Percentiles rank a stretch among this genome's conserved stretches.
Evolutionary conservation across 2,113 vertebrate genomes (phyloP).

Genomic region (Siniperca chuatsi): DNA sequence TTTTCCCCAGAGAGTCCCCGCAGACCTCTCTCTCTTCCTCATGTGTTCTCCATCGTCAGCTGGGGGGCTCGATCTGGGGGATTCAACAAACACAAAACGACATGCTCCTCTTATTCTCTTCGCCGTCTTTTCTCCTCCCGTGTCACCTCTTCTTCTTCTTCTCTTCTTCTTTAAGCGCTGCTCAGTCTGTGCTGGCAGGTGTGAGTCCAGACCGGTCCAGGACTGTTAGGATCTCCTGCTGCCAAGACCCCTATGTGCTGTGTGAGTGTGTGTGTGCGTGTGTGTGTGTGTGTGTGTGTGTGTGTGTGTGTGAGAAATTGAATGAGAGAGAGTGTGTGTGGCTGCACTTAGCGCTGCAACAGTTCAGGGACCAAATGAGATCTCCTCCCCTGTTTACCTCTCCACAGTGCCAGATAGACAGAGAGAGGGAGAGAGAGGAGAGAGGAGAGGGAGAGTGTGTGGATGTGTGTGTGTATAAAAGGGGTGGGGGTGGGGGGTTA

Average conservation of each 20-base stretch:
- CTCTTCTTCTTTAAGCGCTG: conserved; percentile 19
- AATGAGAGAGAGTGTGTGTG: conserved; percentile 28
- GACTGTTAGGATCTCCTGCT: conserved; percentile 34
- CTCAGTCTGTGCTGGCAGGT: conserved; percentile 47
- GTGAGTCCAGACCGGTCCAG: conserved; percentile 44
- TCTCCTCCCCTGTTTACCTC: conserved; percentile 70
- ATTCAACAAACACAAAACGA: conserved; percentile 6
- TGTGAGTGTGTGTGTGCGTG: conserved; percentile 1
- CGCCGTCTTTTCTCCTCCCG: neutral
- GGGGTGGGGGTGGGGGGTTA: neutral
- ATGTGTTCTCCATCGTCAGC: conserved; percentile 68
- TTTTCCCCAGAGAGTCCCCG: conserved; percentile 12
- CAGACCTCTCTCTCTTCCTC: conserved; percentile 26
- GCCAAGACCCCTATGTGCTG: conserved; percentile 11
- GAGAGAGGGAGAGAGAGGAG: conserved; percentile 43
- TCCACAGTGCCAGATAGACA: conserved; percentile 50
- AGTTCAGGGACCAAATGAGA: conserved; percentile 83
- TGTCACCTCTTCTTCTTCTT: conserved; percentile 6
- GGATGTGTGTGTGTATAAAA: neutral
- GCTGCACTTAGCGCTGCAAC: conserved; percentile 71
- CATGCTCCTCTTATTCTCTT: conserved; percentile 40
- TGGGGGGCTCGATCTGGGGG: neutral
- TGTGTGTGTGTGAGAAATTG: conserved; percentile 7
- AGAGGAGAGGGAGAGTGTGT: neutral
- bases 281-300: conserved; percentile 12